Evolutionary conservation across 2,113 vertebrate genomes (phyloP).

Genomic region (Hystrix cristata): DNA sequence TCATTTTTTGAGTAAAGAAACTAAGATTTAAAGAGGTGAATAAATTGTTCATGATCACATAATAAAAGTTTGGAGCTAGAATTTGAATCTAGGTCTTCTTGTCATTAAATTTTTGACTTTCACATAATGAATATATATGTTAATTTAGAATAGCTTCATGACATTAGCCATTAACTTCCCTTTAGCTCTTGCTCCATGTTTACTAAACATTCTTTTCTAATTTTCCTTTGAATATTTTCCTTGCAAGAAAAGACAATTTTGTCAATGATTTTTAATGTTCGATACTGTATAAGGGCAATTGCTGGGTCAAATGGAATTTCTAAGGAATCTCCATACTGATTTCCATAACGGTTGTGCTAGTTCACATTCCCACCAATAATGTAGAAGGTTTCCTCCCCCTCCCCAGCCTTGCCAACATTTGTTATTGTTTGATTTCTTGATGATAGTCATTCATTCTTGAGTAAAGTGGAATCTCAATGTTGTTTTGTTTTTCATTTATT

Average conservation of each 20-base stretch:
- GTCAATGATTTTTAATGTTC: background rate
- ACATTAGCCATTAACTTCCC: background rate
- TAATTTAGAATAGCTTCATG: background rate
- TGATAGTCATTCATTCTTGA: background rate
- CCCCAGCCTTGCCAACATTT: background rate
- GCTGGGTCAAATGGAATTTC: background rate
- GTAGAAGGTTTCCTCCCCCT: background rate
- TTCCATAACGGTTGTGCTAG: background rate
- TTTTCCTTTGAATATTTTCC: constrained; percentile 17
- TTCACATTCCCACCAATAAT: background rate
- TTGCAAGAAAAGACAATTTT: background rate
- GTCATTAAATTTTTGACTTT: background rate
- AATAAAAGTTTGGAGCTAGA: background rate
- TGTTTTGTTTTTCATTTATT: background rate
- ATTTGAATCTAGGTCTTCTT: background rate
- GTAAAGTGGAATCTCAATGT: background rate
- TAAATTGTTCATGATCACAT: background rate
- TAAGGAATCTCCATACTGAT: background rate
- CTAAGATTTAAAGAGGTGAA: background rate
- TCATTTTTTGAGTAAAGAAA: background rate
- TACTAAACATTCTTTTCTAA: background rate
- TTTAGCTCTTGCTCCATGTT: background rate
- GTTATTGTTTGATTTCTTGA: background rate
- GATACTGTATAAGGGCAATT: background rate
- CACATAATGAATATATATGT: background rate